Evolutionary conservation across 1,140 invertebrate species (phyloP).

Genomic region (Panagrolaimus sp.): DNA sequence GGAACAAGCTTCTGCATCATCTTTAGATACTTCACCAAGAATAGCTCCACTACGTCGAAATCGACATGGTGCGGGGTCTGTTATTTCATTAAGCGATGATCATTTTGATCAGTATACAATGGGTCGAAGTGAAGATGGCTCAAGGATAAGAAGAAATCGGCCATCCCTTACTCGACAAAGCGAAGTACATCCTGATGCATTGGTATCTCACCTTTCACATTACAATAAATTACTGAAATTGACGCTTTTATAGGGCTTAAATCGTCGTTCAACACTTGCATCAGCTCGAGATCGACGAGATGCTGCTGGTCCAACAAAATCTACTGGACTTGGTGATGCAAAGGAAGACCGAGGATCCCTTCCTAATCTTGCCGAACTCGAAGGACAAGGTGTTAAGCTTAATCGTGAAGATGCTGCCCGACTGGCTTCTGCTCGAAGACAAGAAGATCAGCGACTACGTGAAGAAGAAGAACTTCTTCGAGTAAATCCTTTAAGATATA

Average conservation of each 20-base stretch:
- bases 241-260: slow-evolving; percentile 31
- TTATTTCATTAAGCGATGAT: slow-evolving; percentile 52
- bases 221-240: no score
- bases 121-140: slow-evolving; percentile 26
- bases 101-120: slow-evolving; percentile 56
- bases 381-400: slow-evolving; percentile 66
- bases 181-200: slow-evolving; percentile 40
- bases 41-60: neutral
- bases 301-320: neutral
- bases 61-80: slow-evolving; percentile 29
- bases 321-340: neutral
- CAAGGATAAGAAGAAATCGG: slow-evolving; percentile 43
- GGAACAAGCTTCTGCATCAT: no score
- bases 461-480: slow-evolving; percentile 83
- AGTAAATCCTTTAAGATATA: slow-evolving; percentile 84
- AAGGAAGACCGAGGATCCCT: slow-evolving; percentile 65
- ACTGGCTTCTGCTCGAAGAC: slow-evolving; percentile 80
- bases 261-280: slow-evolving; percentile 53
- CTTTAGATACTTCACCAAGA: neutral
- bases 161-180: slow-evolving; percentile 54
- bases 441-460: slow-evolving; percentile 80
- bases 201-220: slow-evolving; percentile 17
- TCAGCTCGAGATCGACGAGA: slow-evolving; percentile 34
- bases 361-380: slow-evolving; percentile 74
- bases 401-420: slow-evolving; percentile 82